Base-by-base conservation (phyloP, 2,797 vertebrate genomes). In the Coreius guichenoti region DNA sequence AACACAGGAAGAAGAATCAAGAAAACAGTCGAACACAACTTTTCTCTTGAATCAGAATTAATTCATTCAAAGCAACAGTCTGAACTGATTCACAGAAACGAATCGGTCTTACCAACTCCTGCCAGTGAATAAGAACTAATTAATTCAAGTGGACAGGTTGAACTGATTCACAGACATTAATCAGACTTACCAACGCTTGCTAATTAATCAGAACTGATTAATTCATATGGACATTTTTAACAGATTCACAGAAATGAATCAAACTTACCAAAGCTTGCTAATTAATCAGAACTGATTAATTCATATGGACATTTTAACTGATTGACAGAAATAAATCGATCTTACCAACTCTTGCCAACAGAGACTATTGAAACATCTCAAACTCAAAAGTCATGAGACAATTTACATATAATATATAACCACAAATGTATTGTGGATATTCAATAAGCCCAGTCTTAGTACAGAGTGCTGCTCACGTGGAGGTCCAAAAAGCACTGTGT, bases 401-500 rank as follows among this genome's bases (percentile, higher is more conserved):
- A 33, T 3, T 33, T 33, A 4, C 1, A 8, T 5, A n/a, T 43
- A 45, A 54, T 31, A 49, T 33, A 33, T 33, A 68, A 68, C 58
- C 19, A 68, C 11, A 47, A 33, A 68, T 49, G 39, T 45, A 45
- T 29, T 65, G 63, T 31, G 29, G 16, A 17, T 8, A 16, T 26
- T 73, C 13, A 73, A 26, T 26, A 17, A 73, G 16, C 43, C 12
- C 23, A 47, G 56, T 61, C 23, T 61, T 61, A 61, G 56, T 26
- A 61, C 56, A 26, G 4, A 26, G 29, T 23, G 82, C 68, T 80
- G 95, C 96, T 96, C 89, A 97, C 96, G 45, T 13, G 96, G 95
- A 26, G 96, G 94, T 39, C 96, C 98, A 0, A 99, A 99, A 36
- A 99, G 96, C 69, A 99, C 96, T 0, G 96, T 96, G 90, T 99